phyloP scores from a whole-genome alignment of 2,888 invertebrate genomes.

The Archaeoteleia sp. region DNA sequence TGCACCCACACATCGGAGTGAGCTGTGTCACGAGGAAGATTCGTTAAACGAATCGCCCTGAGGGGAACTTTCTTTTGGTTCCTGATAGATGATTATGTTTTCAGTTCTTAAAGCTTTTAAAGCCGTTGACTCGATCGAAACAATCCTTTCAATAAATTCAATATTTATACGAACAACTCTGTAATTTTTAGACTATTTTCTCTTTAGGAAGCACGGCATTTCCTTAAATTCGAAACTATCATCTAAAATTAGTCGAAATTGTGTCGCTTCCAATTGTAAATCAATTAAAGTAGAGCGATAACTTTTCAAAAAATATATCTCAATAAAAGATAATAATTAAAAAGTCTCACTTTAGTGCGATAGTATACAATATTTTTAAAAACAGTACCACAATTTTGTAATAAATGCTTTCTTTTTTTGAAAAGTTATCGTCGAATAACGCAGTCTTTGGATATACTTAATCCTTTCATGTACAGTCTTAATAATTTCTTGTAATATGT shows the following conservation, averaged over 20 bases:
- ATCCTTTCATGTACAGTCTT: slow-evolving; percentile 10
- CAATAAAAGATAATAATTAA: too few relatives aligned
- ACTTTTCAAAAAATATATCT: slow-evolving; percentile 23
- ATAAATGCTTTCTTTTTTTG: slow-evolving; percentile 1
- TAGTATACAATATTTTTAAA: too few relatives aligned
- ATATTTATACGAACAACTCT: neutral
- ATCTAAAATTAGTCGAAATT: neutral
- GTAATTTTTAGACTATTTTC: neutral
- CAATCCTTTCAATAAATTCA: neutral
- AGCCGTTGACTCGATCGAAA: neutral
- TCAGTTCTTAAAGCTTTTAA: neutral
- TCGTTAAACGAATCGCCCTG: slow-evolving; percentile 27
- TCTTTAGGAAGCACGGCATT: neutral
- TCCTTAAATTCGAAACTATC: neutral
- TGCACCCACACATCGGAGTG: slow-evolving; percentile 1
- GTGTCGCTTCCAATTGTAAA: slow-evolving; percentile 3
- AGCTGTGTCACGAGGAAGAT: slow-evolving; percentile 9
- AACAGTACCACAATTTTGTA: too few relatives aligned
- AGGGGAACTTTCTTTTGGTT: slow-evolving; percentile 22
- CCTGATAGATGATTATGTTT: slow-evolving; percentile 11
- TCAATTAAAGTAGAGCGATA: slow-evolving; percentile 18
- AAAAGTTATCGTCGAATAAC: slow-evolving; percentile 2
- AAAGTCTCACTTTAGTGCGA: too few relatives aligned
- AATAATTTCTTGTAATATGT: slow-evolving; percentile 12
- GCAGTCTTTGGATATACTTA: slow-evolving; percentile 10